Base-by-base conservation (phyloP, 2,113 vertebrate genomes). In the Australoheros scitulus region DNA sequence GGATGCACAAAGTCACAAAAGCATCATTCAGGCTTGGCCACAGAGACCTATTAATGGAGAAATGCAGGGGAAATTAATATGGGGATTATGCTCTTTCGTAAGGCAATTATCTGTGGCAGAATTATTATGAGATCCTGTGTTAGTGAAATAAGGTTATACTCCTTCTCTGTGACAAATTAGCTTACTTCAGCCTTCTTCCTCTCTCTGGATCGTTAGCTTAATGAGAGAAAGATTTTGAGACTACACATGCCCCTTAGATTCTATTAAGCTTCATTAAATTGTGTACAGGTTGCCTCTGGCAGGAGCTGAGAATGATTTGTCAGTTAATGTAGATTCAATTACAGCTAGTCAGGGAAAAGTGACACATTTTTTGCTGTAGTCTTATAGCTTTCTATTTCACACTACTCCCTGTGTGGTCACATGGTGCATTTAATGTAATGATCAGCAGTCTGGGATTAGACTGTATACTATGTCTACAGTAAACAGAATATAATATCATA, bases 91-190 rank as follows among this genome's bases (percentile, higher is more conserved):
- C 55, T 82, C 57, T 75, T 79, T 82, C 68, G 82, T 74, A 68
- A 88, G 87, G 81, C 77, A 89, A 82, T 92, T 89, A 88, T 56
- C 9, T 52, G 58, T 83, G 41, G 63, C 60, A 41, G 24, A 79
- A 61, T 68, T 70, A 70, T 78, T 36, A 82, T 56, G 32, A 89
- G 52, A 41, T 38, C 20, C 9, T 61, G 55, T 47, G 64, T 29
- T 18, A 77, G 18, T 47, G 41, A 79, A 74, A 65, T 13, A 5
- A 86, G 72, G 29, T 61, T 50, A 72, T 76, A 50, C 38, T 58
- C 38, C 10, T 52, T 20, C 82, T 20, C 24, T 5, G 8, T 77
- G 43, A 82, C 79, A 78, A 81, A 89, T 82, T 13, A 24, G 43
- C 56, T 38, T 63, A 65, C 50, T 41, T 32, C 24, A n/a, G 14